Conservation (phyloP, 2,113 vertebrate genomes). For the Ochotona princeps region DNA sequence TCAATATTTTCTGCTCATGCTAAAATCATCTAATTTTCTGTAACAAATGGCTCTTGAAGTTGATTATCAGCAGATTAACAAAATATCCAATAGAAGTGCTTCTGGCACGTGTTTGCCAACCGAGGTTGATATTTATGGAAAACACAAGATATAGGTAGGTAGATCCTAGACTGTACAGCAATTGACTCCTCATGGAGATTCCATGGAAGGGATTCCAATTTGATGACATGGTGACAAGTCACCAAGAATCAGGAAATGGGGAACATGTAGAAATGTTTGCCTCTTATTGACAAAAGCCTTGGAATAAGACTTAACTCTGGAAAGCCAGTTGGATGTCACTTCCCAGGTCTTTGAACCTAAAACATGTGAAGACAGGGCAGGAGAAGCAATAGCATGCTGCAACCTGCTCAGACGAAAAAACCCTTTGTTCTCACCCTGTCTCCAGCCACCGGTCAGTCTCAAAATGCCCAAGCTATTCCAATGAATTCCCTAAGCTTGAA, state of each 20-base stretch:
- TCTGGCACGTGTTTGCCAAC: constrained; percentile 1
- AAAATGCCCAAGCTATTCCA: not conserved
- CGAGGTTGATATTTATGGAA: not conserved
- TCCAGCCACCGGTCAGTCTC: not conserved
- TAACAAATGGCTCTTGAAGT: constrained; percentile 61
- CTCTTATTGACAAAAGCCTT: not conserved
- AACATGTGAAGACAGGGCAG: not conserved
- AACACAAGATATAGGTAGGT: not conserved
- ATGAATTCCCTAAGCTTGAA: not conserved
- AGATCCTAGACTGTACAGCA: not conserved
- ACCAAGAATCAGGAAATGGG: not conserved
- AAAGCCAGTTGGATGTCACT: not conserved
- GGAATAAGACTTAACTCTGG: not conserved
- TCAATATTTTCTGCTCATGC: constrained; percentile 67
- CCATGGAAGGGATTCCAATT: not conserved
- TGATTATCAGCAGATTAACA: constrained; percentile 66
- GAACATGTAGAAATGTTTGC: not conserved
- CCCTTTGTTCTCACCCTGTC: not conserved
- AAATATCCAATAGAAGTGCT: constrained; percentile 17
- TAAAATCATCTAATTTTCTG: constrained; percentile 69
- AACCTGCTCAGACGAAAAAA: not conserved
- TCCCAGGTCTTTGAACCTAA: not conserved
- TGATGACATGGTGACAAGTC: not conserved
- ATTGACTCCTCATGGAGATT: not conserved
- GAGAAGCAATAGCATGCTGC: not conserved